phyloP scores from a whole-genome alignment of 2,113 vertebrate species.

The Pimephales promelas region DNA sequence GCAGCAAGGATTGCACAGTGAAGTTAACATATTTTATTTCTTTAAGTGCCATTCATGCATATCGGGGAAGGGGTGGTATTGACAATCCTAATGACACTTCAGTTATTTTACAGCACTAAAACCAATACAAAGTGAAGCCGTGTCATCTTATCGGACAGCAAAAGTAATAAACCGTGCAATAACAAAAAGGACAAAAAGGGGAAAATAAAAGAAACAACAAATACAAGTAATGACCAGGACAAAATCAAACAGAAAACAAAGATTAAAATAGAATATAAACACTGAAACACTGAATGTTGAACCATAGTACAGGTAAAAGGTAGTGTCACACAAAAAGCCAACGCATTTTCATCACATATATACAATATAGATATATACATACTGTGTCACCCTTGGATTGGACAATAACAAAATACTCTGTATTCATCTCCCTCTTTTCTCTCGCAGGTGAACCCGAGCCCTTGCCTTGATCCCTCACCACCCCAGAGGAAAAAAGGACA shows the following conservation, averaged over 20 bases:
- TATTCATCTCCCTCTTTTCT: constrained; percentile 75
- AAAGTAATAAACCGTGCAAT: constrained; percentile 96
- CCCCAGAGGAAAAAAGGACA: constrained; percentile 80
- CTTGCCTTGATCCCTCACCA: constrained; percentile 71
- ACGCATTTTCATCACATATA: constrained; percentile 92
- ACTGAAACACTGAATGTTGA: constrained; percentile 94
- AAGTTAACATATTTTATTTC: constrained; percentile 90
- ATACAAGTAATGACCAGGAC: constrained; percentile 74
- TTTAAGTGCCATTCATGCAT: constrained; percentile 97
- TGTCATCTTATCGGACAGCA: constrained; percentile 85
- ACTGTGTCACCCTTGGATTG: constrained; percentile 85
- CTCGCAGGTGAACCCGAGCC: constrained; percentile 72
- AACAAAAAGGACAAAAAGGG: constrained; percentile 77
- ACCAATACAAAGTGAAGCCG: constrained; percentile 90
- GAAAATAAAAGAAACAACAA: constrained; percentile 76
- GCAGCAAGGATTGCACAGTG: constrained; percentile 79
- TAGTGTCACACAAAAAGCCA: constrained; percentile 91
- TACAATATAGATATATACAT: constrained; percentile 97
- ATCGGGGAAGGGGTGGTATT: constrained; percentile 84
- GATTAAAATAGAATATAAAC: constrained; percentile 86
- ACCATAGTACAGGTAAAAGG: constrained; percentile 90
- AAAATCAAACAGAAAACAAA: constrained; percentile 72
- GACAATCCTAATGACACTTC: constrained; percentile 93
- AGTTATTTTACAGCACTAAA: constrained; percentile 92
- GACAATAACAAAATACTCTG: constrained; percentile 96